Evolutionary conservation across 2,797 vertebrate species (phyloP).

Genomic region (Austrolebias charrua): DNA sequence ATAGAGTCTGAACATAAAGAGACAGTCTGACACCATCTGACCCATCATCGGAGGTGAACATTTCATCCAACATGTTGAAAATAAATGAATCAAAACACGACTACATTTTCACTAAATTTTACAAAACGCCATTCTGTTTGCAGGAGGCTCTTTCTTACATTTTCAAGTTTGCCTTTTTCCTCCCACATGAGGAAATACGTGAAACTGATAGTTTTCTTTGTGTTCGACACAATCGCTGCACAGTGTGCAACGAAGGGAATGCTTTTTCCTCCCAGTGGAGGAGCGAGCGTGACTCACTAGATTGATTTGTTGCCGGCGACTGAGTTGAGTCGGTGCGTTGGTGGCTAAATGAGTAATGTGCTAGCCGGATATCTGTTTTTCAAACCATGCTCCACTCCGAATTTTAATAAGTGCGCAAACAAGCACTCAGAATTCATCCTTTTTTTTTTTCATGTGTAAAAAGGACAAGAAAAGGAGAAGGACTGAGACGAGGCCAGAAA

Average conservation of each 20-base stretch:
- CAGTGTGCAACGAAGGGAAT: conserved; percentile 15
- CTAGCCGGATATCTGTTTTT: conserved; percentile 31
- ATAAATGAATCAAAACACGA: neutral
- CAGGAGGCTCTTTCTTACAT: conserved; percentile 10
- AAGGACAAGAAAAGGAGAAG: conserved; percentile 29
- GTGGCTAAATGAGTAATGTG: conserved; percentile 42
- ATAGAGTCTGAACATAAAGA: too few relatives aligned
- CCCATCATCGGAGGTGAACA: too few relatives aligned
- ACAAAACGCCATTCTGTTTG: neutral
- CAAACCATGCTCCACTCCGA: conserved; percentile 20
- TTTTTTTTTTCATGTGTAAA: conserved; percentile 6
- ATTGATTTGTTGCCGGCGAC: conserved; percentile 32
- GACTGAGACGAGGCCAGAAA: conserved; percentile 22
- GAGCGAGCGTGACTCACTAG: conserved; percentile 16
- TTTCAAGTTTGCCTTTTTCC: conserved; percentile 6
- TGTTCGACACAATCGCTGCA: conserved; percentile 18
- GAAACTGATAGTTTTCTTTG: conserved; percentile 19
- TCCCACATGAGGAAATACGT: conserved; percentile 8
- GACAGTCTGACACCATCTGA: too few relatives aligned
- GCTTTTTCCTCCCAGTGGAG: conserved; percentile 12
- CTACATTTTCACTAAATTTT: neutral
- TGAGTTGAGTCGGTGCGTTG: conserved; percentile 23
- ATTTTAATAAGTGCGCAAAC: conserved; percentile 35
- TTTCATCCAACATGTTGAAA: too few relatives aligned
- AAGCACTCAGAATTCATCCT: conserved; percentile 18